Conservation (phyloP, 2,113 vertebrate genomes). For the Taxidea taxus region DNA sequence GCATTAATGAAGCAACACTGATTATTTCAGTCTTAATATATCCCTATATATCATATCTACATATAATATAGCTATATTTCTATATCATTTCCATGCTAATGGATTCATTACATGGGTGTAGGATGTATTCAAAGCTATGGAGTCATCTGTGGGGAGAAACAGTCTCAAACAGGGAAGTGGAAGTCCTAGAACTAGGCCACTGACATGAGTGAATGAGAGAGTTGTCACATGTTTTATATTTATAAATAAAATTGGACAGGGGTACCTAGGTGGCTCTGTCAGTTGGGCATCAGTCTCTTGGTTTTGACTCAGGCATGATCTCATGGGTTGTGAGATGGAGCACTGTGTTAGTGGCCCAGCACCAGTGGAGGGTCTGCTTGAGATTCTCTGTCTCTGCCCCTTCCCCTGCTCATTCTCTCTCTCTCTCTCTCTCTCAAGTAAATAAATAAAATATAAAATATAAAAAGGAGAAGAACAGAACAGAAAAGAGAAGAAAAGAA, state of each 20-base stretch:
- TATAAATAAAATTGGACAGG: not conserved
- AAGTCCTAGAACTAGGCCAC: not conserved
- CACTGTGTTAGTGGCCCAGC: not conserved
- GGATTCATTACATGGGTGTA: not conserved
- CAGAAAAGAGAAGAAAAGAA: not conserved
- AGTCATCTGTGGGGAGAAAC: not conserved
- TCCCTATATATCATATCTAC: not conserved
- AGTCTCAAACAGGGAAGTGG: not conserved
- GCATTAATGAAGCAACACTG: not conserved
- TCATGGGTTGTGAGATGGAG: not conserved
- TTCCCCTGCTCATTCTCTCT: not conserved
- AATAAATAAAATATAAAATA: not conserved
- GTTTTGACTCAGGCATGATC: not conserved
- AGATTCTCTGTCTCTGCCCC: not conserved
- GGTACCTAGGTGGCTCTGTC: not conserved
- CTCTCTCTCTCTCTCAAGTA: not conserved
- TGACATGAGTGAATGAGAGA: not conserved
- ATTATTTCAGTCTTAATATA: not conserved
- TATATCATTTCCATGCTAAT: not conserved
- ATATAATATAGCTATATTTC: not conserved
- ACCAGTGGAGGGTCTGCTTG: not conserved
- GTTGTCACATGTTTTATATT: not conserved
- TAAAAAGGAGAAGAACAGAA: no score
- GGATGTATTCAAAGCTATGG: not conserved
- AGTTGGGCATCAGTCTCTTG: not conserved